Percentiles rank a stretch among this genome's conserved stretches.
phyloP scores from a whole-genome alignment of 23 tunicate genomes.

The Diplosoma virens region DNA sequence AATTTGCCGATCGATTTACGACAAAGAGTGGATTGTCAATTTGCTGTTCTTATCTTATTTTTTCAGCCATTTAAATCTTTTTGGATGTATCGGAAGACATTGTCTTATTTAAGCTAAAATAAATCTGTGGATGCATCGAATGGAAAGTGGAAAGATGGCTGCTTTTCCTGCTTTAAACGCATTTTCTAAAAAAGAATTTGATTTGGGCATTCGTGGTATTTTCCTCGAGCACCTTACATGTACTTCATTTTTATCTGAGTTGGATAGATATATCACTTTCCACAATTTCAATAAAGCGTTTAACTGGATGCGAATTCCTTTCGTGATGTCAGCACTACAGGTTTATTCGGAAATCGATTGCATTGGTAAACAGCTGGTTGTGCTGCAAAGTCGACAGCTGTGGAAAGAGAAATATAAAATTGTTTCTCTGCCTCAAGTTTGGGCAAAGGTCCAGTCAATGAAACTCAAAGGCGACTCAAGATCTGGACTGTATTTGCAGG shows the following conservation, averaged over 20 bases:
- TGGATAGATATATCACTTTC: slow-evolving; percentile 41
- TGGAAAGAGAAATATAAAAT: slow-evolving; percentile 30
- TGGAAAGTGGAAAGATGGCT: slow-evolving; percentile 19
- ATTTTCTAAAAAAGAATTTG: slow-evolving; percentile 11
- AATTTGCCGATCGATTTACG: too few relatives aligned
- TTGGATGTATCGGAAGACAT: slow-evolving; percentile 36
- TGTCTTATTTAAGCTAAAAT: slow-evolving; percentile 30
- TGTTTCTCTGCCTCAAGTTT: slow-evolving; percentile 35
- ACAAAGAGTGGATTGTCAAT: too few relatives aligned
- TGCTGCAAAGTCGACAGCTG: slow-evolving; percentile 41
- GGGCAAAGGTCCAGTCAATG: slow-evolving; percentile 22
- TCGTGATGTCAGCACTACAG: slow-evolving; percentile 33
- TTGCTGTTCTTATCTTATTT: too few relatives aligned
- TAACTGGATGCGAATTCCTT: slow-evolving; percentile 37
- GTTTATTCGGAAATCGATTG: slow-evolving; percentile 32
- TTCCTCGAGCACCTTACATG: slow-evolving; percentile 46
- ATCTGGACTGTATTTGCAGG: slow-evolving; percentile 33
- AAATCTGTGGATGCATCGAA: slow-evolving; percentile 39
- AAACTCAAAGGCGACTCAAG: slow-evolving; percentile 16
- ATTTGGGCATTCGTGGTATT: too few relatives aligned
- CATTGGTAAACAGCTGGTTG: slow-evolving; percentile 28
- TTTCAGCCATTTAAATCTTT: slow-evolving; percentile 14
- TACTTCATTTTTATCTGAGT: slow-evolving; percentile 23
- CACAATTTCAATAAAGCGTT: slow-evolving; percentile 26
- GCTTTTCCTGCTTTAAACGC: slow-evolving; percentile 32